A percentile compares a stretch with the other conserved stretches of the same genome.
Conservation (phyloP, 2,888 invertebrate species). For the Odontothrips loti region DNA sequence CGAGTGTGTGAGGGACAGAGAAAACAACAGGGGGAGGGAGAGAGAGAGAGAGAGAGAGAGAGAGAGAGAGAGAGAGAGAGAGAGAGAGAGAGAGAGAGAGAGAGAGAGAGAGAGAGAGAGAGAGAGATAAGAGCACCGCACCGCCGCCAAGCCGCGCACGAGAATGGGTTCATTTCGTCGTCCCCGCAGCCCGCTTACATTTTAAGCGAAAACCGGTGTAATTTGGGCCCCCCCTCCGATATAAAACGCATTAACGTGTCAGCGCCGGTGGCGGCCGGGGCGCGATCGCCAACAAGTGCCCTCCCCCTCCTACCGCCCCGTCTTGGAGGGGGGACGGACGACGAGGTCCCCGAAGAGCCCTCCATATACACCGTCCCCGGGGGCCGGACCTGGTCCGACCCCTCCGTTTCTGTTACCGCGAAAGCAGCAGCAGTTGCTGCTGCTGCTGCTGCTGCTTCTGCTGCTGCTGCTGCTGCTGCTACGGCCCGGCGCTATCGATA, state of each 20-base stretch:
- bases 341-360: no score
- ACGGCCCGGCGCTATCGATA: no score
- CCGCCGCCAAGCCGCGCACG: neutral
- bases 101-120: neutral
- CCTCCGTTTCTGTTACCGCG: no score
- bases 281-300: constrained; percentile 12
- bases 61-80: neutral
- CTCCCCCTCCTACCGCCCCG: neutral
- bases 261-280: neutral
- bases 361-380: no score
- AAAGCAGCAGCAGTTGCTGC: no score
- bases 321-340: no score
- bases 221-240: constrained; percentile 6
- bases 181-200: neutral
- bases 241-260: constrained; percentile 26
- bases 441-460: no score
- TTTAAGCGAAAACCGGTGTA: constrained; percentile 26
- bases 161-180: constrained; percentile 22
- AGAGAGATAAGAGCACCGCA: neutral
- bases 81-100: neutral
- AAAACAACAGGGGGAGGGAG: no score
- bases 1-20: no score
- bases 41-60: no score
- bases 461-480: no score
- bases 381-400: no score